These are phyloP conservation scores for Musca domestica DNA, from an alignment of 1,140 invertebrate genomes.

Conservation along the genomic window DNA sequence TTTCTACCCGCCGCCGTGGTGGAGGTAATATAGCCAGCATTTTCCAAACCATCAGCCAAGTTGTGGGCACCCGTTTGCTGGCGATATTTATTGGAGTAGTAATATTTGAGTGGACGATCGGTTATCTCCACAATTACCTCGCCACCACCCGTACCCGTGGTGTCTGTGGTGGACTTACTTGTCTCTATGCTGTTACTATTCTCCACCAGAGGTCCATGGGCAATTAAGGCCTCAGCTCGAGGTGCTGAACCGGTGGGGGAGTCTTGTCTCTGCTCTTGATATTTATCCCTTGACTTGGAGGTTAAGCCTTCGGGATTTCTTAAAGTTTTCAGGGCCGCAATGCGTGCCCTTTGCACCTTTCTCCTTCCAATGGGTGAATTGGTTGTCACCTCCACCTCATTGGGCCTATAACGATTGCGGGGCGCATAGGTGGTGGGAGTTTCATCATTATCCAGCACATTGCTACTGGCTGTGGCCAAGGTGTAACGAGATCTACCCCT, in stretches of 20 bases:
- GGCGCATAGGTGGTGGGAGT: slow-evolving; percentile 48
- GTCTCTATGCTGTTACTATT: slow-evolving; percentile 42
- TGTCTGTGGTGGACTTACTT: background rate
- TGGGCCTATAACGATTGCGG: slow-evolving; percentile 29
- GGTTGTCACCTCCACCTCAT: background rate
- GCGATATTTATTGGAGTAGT: slow-evolving; percentile 46
- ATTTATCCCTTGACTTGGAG: slow-evolving; percentile 37
- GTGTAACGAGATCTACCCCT: slow-evolving; percentile 48
- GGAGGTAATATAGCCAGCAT: slow-evolving; percentile 42
- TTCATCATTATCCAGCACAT: slow-evolving; percentile 38
- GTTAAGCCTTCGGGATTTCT: slow-evolving; percentile 21
- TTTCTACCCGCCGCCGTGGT: slow-evolving; percentile 28
- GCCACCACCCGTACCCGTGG: slow-evolving; percentile 30
- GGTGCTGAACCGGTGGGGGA: slow-evolving; percentile 25
- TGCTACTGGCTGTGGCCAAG: slow-evolving; percentile 32
- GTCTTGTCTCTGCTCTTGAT: slow-evolving; percentile 29
- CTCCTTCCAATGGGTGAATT: slow-evolving; percentile 26
- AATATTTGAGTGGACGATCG: slow-evolving; percentile 41
- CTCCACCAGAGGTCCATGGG: slow-evolving; percentile 25
- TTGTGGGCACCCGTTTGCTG: slow-evolving; percentile 42
- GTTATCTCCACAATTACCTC: slow-evolving; percentile 36
- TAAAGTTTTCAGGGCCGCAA: slow-evolving; percentile 26
- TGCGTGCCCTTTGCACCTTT: slow-evolving; percentile 35
- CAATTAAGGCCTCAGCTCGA: slow-evolving; percentile 42
- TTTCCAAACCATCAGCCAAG: slow-evolving; percentile 45